Evolutionary conservation across 2,113 vertebrate genomes (phyloP).

Genomic region (Neofelis nebulosa): DNA sequence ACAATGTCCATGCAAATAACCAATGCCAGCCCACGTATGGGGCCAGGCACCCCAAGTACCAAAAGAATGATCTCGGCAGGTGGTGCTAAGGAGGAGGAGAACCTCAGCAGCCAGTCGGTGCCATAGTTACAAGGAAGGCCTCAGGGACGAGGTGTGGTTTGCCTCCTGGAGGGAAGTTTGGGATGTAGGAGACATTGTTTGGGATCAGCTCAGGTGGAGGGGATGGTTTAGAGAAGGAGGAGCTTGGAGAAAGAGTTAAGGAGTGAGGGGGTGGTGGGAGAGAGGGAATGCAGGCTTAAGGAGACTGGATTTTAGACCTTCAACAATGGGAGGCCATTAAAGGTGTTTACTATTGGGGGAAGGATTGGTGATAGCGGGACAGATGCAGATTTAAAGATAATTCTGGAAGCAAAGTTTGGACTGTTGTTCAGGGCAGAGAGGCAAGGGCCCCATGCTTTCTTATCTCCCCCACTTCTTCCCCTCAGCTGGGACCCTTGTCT

Average conservation of each 20-base stretch:
- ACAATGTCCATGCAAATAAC: background rate
- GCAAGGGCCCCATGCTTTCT: background rate
- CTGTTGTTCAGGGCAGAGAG: background rate
- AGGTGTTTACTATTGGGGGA: background rate
- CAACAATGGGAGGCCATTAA: background rate
- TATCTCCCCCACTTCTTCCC: background rate
- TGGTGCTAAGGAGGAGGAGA: background rate
- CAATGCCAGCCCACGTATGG: background rate
- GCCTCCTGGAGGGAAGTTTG: background rate
- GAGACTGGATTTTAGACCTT: background rate
- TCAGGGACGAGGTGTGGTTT: background rate
- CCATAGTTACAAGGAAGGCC: background rate
- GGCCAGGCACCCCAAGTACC: background rate
- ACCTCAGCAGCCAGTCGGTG: accelerated
- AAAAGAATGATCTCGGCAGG: background rate
- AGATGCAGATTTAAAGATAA: background rate
- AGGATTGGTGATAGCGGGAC: background rate
- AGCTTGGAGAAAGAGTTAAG: background rate
- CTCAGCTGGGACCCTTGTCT: background rate
- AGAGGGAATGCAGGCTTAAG: background rate
- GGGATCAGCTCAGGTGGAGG: background rate
- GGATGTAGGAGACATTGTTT: background rate
- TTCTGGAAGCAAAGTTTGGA: background rate
- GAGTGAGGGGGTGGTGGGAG: background rate
- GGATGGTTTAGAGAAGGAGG: background rate